These are phyloP conservation scores for Pyrrhia umbra DNA, from an alignment of 2,888 invertebrate genomes.

Conservation along the genomic window DNA sequence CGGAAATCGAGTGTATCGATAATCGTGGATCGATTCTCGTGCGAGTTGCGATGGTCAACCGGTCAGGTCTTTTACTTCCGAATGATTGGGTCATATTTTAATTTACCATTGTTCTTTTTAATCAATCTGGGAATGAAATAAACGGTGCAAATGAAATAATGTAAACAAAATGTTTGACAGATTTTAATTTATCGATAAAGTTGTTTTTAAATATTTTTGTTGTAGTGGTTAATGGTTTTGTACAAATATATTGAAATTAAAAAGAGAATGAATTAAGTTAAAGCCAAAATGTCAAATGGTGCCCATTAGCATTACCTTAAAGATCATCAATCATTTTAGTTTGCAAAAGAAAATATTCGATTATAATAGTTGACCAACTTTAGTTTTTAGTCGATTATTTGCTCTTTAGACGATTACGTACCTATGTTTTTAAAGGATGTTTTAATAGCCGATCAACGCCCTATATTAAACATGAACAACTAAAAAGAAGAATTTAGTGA, in stretches of 20 bases:
- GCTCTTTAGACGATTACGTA: neutral
- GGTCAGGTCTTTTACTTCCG: constrained; percentile 56
- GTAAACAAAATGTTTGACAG: neutral
- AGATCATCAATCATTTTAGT: constrained; percentile 24
- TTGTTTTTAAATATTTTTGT: neutral
- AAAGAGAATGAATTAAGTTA: neutral
- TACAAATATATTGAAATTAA: neutral
- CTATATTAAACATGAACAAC: neutral
- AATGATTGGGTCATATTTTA: constrained; percentile 44
- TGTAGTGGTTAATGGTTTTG: neutral
- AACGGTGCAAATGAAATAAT: neutral
- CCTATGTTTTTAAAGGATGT: neutral
- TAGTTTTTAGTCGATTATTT: constrained; percentile 10
- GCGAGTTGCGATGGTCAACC: constrained; percentile 57
- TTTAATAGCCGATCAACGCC: neutral
- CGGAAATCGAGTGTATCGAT: constrained; percentile 62
- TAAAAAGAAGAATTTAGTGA: neutral
- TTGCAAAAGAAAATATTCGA: constrained; percentile 3
- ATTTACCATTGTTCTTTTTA: constrained; percentile 29
- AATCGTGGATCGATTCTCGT: constrained; percentile 64
- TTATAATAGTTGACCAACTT: neutral
- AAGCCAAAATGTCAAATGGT: neutral
- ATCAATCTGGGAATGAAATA: constrained; percentile 3
- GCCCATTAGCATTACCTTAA: constrained; percentile 14
- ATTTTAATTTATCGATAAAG: neutral